Conservation (phyloP, 1,140 invertebrate genomes). For the Pissodes strobi region DNA sequence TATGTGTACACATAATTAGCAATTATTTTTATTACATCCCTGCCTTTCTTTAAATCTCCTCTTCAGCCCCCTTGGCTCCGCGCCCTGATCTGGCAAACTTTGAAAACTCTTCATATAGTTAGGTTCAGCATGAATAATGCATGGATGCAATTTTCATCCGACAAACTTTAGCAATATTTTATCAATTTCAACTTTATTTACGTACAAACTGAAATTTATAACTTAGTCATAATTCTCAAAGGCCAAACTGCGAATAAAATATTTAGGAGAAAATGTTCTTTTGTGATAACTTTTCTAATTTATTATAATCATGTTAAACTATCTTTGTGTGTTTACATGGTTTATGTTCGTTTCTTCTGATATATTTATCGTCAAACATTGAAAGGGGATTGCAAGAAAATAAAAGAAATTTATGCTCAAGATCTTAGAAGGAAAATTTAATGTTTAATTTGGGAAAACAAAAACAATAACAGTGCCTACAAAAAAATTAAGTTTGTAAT, state of each 20-base stretch:
- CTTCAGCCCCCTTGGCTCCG: slow-evolving; percentile 3
- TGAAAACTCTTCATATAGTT: slow-evolving; percentile 56
- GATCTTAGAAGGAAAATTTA: too few relatives aligned
- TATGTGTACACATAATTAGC: too few relatives aligned
- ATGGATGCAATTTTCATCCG: slow-evolving; percentile 58
- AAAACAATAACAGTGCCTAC: too few relatives aligned
- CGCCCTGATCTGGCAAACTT: slow-evolving; percentile 47
- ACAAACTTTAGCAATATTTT: slow-evolving; percentile 58
- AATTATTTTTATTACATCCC: slow-evolving; percentile 16
- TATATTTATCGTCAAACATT: too few relatives aligned
- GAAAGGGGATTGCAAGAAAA: too few relatives aligned
- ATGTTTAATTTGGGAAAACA: too few relatives aligned
- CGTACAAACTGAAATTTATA: slow-evolving; percentile 58
- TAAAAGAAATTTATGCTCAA: too few relatives aligned
- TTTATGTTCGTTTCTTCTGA: too few relatives aligned
- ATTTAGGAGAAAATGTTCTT: slow-evolving; percentile 25
- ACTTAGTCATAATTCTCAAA: slow-evolving; percentile 52
- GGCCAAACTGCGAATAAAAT: slow-evolving; percentile 36
- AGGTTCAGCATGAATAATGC: slow-evolving; percentile 57
- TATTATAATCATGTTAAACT: slow-evolving; percentile 10
- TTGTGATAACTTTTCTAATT: slow-evolving; percentile 24
- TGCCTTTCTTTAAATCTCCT: slow-evolving; percentile 18
- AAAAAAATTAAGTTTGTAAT: too few relatives aligned
- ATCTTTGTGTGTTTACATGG: not conserved
- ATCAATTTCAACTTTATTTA: slow-evolving; percentile 59